Base-by-base conservation (phyloP, 2,888 invertebrate genomes). In the Campaea margaritaria region DNA sequence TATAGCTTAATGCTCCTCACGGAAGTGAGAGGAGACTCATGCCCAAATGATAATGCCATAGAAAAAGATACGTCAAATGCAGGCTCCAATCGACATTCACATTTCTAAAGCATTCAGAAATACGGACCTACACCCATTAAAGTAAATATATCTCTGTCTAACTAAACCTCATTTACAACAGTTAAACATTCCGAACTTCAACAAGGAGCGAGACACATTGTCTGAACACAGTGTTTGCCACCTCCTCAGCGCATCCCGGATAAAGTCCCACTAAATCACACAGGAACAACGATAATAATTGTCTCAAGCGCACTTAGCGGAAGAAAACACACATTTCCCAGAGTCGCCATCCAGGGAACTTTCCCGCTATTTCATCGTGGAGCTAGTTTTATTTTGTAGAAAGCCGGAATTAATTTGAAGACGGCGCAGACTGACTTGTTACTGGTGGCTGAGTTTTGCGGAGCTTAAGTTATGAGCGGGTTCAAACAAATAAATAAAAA, bases 241-340 rank as follows among this genome's bases (percentile, higher is more conserved):
- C 14, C 41, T 12, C 51, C 50, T 44, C 51, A 51, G 53, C 48
- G 27, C 42, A 38, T n/a, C 12, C 41, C 36, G 46, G 62, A 64
- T 64, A 65, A 54, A 49, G 62, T 48, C 47, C 10, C 50, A 55
- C 36, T 65, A 61, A 65, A 61, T 65, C 59, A 47, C 15, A 2
- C 10, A n/a, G 15, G 15, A 27, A 53, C 46, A 47, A 10, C 34
- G 53, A 56, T 58, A 62, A 64, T 68, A 68, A 61, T 64, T 58
- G 51, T 59, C 59, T 53, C 46, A 47, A 61, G 52, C 34, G 28
- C 58, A 36, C 58, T 56, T 56, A 55, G 31, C 27, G 43, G 60
- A 57, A 58, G 57, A 60, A 68, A 67, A 66, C 64, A 63, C 62
- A 63, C 61, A 64, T 64, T 66, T 57, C 16, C 21, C 39, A 55